Evolutionary conservation across 2,797 vertebrate species (phyloP), one percentile per base, ranked within the genome.

Genomic region (Oreochromis grahami): DNA sequence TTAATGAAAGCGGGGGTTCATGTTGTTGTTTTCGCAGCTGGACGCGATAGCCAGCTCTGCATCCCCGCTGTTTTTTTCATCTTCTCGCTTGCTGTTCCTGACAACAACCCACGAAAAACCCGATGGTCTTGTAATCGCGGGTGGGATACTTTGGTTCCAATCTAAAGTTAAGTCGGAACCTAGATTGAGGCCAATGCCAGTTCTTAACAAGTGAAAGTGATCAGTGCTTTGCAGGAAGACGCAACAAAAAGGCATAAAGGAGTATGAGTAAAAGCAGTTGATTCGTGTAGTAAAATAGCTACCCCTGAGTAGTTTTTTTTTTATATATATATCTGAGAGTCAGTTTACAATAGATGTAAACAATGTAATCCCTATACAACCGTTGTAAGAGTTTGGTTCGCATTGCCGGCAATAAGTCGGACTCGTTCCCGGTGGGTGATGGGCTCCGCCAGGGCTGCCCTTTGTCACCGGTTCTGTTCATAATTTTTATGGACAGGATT

Each of bases 1-100:
- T 60, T 60, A 60, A 36, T 36, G 34, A 7, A 36, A 36, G 34
- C 1, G 34, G 34, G 34, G 34, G 26, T n/a, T 36, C 0, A 1
- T 60, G 32, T 60, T 60, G 9, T 63, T n/a, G 32, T 63, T 63
- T 63, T 63, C 36, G 58, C 32, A 63, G 17, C 58, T 36, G 58
- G 58, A 63, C n/a, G 19, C 10, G 6, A 63, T 2, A 63, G 58
- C 32, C 7, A 63, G 32, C 17, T 63, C 58, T 63, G 58, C 58
- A 63, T 63, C 58, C 10, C 32, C 10, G 36, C 32, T 63, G 26
- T 63, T 36, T 63, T 36, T 63, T 63, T 36, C 12, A 63, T 36
- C 1, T 36, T 63, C 58, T 5, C 19, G 0, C 32, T 63, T 63
- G 58, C 3, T 63, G 58, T 63, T n/a, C 32, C 58, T 63, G 58